Evolutionary conservation across 2,797 vertebrate species (phyloP), one percentile per base, ranked within the genome.

Genomic region (Alfaro cultratus): DNA sequence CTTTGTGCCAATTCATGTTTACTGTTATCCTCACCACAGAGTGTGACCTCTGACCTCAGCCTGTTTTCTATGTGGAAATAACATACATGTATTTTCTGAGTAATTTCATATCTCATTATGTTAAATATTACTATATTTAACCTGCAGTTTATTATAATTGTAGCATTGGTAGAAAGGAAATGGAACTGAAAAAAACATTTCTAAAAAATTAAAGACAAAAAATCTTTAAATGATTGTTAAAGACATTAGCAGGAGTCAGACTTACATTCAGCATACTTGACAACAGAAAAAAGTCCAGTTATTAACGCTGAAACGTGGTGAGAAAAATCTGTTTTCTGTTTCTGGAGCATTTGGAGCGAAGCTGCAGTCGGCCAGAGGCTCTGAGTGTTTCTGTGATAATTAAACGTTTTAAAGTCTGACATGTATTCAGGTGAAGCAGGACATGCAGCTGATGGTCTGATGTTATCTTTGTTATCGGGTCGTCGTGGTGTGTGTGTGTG

Each of bases 261-360:
- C 13, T 15, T 60, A 6, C 13, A 29, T 2, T 60, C 57, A 31
- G 1, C 26, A 57, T 15, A 2, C 57, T 34, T 34, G 29, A 62
- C 2, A 11, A 12, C 53, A 60, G 21, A 55, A 23, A 1, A 49
- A 18, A 31, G 5, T 76, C 55, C 51, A 70, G 78, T 74, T 26
- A 82, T 74, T 76, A 1, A 10, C 2, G 15, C 55, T 62, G 29
- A 78, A 78, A 79, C 2, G n/a, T 13, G 55, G 9, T 5, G 1
- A 74, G 46, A 77, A 75, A 76, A 26, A 45, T 41, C 76, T 76
- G 64, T 2, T 53, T 34, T 62, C 13, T 31, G 29, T 31, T 60
- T 16, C 47, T 10, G 49, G 49, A 26, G 49, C 49, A 34, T 62
- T 62, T 16, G n/a, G 57, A 34, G 31, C n/a, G 12, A 13, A 34